A percentile compares a stretch with the other conserved stretches of the same genome.
These are phyloP conservation scores for Anastrepha obliqua DNA, from an alignment of 1,140 invertebrate species.

Conservation along the genomic window DNA sequence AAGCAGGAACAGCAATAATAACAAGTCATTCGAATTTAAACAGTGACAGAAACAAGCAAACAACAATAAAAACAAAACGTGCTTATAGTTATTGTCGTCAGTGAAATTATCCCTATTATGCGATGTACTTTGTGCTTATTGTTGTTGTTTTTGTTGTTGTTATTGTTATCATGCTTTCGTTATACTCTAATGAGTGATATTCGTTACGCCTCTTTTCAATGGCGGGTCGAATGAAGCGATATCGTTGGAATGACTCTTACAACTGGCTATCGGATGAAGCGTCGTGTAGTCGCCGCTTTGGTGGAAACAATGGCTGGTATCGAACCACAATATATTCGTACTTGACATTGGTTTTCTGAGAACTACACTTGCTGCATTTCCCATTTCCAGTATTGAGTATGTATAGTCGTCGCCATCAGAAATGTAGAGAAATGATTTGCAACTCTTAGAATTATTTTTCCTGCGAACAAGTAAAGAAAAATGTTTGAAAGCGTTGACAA, in stretches of 20 bases:
- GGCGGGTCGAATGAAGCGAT: slow-evolving; percentile 48
- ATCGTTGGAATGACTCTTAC: not conserved
- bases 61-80: not conserved
- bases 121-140: not conserved
- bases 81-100: not conserved
- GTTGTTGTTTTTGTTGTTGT: not conserved
- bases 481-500: not conserved
- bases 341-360: not conserved
- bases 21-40: slow-evolving; percentile 15
- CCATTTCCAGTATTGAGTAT: not conserved
- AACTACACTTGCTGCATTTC: not conserved
- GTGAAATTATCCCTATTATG: slow-evolving; percentile 8
- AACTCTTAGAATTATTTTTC: too few relatives aligned
- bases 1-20: not conserved
- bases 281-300: not conserved
- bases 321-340: not conserved
- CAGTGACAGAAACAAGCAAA: not conserved
- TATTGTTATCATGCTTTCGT: not conserved
- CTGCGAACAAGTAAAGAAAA: too few relatives aligned
- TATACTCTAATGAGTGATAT: slow-evolving; percentile 13
- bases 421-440: not conserved
- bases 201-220: slow-evolving; percentile 48
- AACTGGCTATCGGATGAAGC: slow-evolving; percentile 1
- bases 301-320: not conserved
- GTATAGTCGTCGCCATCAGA: not conserved